Percentiles rank a stretch among this genome's conserved stretches.
Conservation (phyloP, 2,113 vertebrate genomes). For the Catharus bicknelli region DNA sequence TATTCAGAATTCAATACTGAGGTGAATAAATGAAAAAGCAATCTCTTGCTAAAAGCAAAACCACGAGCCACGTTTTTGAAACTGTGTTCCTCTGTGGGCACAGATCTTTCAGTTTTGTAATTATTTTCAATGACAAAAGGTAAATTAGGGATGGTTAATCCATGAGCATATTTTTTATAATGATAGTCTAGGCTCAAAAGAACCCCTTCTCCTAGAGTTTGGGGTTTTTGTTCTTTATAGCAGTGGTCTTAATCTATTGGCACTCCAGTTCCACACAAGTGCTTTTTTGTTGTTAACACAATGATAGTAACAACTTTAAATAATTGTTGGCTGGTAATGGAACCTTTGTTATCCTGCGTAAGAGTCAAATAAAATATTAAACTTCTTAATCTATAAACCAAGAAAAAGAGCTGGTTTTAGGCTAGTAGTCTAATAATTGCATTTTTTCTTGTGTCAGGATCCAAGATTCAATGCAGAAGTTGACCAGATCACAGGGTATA, state of each 20-base stretch:
- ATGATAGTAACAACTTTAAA: background rate
- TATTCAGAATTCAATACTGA: background rate
- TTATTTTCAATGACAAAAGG: background rate
- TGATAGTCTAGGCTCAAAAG: background rate
- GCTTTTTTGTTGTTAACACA: background rate
- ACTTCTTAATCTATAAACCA: constrained; percentile 5
- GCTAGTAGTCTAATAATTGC: constrained; percentile 2
- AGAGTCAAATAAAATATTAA: background rate
- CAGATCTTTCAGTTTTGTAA: background rate
- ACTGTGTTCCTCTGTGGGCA: background rate
- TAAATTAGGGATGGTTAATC: background rate
- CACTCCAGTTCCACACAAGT: background rate
- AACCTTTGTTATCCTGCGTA: background rate
- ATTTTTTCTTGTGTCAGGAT: constrained; percentile 77
- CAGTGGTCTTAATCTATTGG: background rate
- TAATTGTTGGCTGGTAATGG: background rate
- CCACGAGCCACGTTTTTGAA: background rate
- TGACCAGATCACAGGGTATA: constrained; percentile 96
- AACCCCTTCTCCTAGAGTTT: background rate
- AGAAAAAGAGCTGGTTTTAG: background rate
- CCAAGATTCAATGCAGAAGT: constrained; percentile 96
- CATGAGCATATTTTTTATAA: background rate
- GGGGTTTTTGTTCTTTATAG: background rate
- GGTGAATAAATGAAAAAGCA: background rate
- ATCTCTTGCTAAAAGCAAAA: background rate